Conservation (phyloP, 2,888 invertebrate genomes). For the Keiferia lycopersicella region DNA sequence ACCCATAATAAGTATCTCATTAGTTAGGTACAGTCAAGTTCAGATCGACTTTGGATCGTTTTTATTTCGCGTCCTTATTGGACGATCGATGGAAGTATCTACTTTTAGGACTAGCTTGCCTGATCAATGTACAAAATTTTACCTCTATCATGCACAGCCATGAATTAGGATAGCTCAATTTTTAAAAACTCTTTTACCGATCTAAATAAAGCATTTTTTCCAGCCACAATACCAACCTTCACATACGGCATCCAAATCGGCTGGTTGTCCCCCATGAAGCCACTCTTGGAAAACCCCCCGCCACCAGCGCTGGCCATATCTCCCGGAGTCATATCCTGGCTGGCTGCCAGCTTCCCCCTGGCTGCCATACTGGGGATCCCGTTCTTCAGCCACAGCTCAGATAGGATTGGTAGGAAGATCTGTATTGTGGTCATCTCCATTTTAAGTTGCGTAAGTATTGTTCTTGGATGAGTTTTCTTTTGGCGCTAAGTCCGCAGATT, state of each 20-base stretch:
- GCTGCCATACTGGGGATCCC: conserved; percentile 76
- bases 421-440: conserved; percentile 74
- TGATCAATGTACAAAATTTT: no score
- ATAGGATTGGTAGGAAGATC: conserved; percentile 70
- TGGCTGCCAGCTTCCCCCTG: conserved; percentile 76
- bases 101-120: no score
- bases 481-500: background rate
- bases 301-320: conserved; percentile 58
- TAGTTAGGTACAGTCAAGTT: no score
- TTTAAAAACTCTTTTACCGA: background rate
- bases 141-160: no score
- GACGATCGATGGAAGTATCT: no score
- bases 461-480: no score
- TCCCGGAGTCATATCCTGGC: conserved; percentile 65
- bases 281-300: conserved; percentile 57
- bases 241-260: conserved; percentile 76
- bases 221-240: conserved; percentile 76
- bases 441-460: conserved; percentile 76
- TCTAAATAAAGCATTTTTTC: conserved; percentile 41
- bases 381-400: conserved; percentile 72
- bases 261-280: conserved; percentile 77
- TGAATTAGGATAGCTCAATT: no score
- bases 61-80: no score
- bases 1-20: no score
- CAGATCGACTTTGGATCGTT: no score